Conservation (phyloP, 2,888 invertebrate genomes). For the Mystacides longicornis region DNA sequence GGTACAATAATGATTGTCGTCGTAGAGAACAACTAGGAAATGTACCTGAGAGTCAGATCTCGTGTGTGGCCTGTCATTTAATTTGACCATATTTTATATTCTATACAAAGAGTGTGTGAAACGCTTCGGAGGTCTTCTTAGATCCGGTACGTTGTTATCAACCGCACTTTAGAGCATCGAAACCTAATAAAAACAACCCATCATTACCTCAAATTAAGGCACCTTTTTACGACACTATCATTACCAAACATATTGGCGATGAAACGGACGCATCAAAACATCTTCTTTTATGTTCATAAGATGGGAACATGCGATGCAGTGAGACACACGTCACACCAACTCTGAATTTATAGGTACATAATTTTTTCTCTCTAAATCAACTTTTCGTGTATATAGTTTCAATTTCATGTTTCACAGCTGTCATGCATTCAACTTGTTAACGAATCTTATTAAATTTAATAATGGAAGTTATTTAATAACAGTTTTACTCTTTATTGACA, state of each 20-base stretch:
- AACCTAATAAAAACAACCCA: constrained; percentile 11
- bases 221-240: constrained; percentile 17
- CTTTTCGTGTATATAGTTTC: not conserved
- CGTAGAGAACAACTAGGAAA: not conserved
- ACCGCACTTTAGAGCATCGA: constrained; percentile 16
- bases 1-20: no score
- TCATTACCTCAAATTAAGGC: constrained; percentile 12
- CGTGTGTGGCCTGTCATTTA: constrained; percentile 4
- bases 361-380: not conserved
- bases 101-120: not conserved
- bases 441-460: constrained; percentile 1
- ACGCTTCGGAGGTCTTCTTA: not conserved
- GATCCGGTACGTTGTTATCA: constrained; percentile 16
- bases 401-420: not conserved
- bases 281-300: constrained; percentile 12
- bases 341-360: not conserved
- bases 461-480: not conserved
- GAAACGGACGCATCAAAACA: constrained; percentile 9
- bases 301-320: constrained; percentile 2
- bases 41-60: not conserved
- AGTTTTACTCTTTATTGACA: not conserved
- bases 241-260: constrained; percentile 4
- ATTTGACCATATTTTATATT: constrained; percentile 1
- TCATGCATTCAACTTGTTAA: not conserved
- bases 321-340: not conserved